Conservation (phyloP, 1,140 invertebrate species). For the Diplogasteroides magnus region DNA sequence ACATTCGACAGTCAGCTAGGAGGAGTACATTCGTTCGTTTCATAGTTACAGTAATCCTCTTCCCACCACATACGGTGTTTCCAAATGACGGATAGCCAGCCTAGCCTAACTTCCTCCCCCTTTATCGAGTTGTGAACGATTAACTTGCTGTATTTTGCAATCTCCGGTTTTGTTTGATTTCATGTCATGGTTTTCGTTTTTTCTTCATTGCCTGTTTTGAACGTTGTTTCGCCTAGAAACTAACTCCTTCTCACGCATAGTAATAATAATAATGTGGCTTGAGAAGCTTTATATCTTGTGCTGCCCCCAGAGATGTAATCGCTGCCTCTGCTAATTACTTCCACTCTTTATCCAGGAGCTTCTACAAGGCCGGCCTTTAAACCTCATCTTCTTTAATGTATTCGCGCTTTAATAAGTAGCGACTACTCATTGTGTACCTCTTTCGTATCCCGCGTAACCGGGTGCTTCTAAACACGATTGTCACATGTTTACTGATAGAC, state of each 20-base stretch:
- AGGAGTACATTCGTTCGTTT: not conserved
- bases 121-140: not conserved
- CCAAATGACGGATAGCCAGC: not conserved
- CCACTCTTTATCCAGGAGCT: not conserved
- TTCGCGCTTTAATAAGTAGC: slow-evolving; percentile 14
- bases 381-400: not conserved
- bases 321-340: not conserved
- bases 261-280: slow-evolving; percentile 1
- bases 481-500: no score
- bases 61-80: not conserved
- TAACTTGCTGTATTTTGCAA: not conserved
- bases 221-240: not conserved
- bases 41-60: not conserved
- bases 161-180: not conserved
- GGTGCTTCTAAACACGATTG: no score
- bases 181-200: not conserved
- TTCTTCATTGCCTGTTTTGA: not conserved
- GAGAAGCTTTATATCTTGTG: not conserved
- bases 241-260: not conserved
- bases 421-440: no score
- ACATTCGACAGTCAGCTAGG: not conserved
- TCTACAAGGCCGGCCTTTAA: not conserved
- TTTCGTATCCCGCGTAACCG: no score
- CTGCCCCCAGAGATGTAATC: slow-evolving; percentile 5
- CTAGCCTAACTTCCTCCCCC: not conserved